Base-by-base conservation (phyloP, 1,140 invertebrate genomes). In the Drosophila willistoni region DNA sequence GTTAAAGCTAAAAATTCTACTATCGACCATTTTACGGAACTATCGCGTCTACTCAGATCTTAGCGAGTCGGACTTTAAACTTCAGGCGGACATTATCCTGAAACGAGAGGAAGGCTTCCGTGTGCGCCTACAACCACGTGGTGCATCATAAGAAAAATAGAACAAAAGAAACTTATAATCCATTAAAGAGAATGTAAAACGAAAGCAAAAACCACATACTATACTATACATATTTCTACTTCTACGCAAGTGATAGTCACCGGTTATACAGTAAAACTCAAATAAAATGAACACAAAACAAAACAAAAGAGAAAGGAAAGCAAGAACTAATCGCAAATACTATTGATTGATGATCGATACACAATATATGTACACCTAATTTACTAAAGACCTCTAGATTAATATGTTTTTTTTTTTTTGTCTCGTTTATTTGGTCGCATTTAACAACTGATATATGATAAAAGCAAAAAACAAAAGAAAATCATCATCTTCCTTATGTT, bases 11-110 rank as follows among this genome's bases (percentile, higher is more conserved):
- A 98, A 98, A 92, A 95, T 97, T n/a, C 92, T 98, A 1, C 93
- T 99, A 6, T 96, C 97, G 0, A 97, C 96, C 14, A 95, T 99
- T 34, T 93, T 99, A 59, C 94, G 97, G 36, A 96, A 97, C 84
- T 99, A 95, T 93, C 94, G 94, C 56, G 93, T 96, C 17, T 92
- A 92, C 12, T 96, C 96, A 1, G 94, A 95, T 68, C 90, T 96
- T 7, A 94, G 94, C 64, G 95, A 96, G 70, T 92, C 94, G 25
- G 95, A 97, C 68, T 96, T 96, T 91, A 93, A 94, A 69, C 93
- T 97, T 0, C 95, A 96, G 90, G 96, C 94, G 68, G 96, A 97
- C 87, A 96, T 97, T 64, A 97, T 97, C 71, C 93, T 97, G 44
- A 97, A 97, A 92, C 95, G 96, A 42, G 94, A 94, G 51, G 96